A percentile compares a stretch with the other conserved stretches of the same genome.
These are phyloP conservation scores for Hirtodrosophila alboralis DNA, from an alignment of 2,888 invertebrate species.

Conservation along the genomic window DNA sequence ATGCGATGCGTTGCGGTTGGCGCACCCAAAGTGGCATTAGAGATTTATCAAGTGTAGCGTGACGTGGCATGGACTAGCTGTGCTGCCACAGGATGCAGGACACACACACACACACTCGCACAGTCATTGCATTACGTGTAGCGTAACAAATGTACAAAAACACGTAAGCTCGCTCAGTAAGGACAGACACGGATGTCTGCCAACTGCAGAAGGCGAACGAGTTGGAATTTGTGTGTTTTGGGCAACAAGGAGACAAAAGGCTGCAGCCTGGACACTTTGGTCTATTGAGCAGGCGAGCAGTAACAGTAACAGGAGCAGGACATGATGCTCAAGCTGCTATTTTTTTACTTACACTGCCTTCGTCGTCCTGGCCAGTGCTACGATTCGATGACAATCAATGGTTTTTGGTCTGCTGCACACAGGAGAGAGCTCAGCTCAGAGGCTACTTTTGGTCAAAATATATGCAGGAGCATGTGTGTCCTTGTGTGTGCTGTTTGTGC, in stretches of 20 bases:
- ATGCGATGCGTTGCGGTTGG: slow-evolving; percentile 59
- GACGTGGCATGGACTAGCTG: slow-evolving; percentile 72
- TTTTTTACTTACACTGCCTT: slow-evolving; percentile 56
- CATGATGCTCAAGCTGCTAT: slow-evolving; percentile 57
- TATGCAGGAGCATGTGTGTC: slow-evolving; percentile 70
- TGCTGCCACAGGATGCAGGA: slow-evolving; percentile 35
- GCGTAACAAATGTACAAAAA: slow-evolving; percentile 78
- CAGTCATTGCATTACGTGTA: slow-evolving; percentile 74
- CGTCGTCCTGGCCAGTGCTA: slow-evolving; percentile 39
- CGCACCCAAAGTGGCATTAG: slow-evolving; percentile 81
- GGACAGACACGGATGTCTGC: slow-evolving; percentile 50
- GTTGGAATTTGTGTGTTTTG: neutral
- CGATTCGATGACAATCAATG: slow-evolving; percentile 84
- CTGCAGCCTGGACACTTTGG: slow-evolving; percentile 51
- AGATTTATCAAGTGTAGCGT: slow-evolving; percentile 82
- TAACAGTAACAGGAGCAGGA: slow-evolving; percentile 9
- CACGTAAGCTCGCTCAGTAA: slow-evolving; percentile 69
- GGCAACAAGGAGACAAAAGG: slow-evolving; percentile 3
- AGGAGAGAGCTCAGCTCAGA: slow-evolving; percentile 12
- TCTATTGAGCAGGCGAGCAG: slow-evolving; percentile 30
- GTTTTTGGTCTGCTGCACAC: slow-evolving; percentile 83
- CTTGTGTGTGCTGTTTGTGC: slow-evolving; percentile 55
- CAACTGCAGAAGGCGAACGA: slow-evolving; percentile 52
- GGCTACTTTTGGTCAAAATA: slow-evolving; percentile 52
- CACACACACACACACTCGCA: slow-evolving; percentile 19